These are phyloP conservation scores for Linnaemya tessellans DNA, from an alignment of 2,888 invertebrate species.

Conservation along the genomic window DNA sequence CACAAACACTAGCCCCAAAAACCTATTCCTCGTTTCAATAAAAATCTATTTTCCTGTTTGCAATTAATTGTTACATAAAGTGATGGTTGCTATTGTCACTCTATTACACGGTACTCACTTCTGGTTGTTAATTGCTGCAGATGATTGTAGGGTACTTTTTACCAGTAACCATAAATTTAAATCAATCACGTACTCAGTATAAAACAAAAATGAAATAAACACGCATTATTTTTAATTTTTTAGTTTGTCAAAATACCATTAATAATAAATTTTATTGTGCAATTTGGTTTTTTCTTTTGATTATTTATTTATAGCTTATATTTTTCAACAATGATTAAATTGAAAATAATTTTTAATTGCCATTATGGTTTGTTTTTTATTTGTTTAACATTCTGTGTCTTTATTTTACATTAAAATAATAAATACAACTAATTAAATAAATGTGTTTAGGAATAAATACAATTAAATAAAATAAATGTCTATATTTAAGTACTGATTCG, in stretches of 20 bases:
- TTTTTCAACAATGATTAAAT: slow-evolving; percentile 11
- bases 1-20: no score
- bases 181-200: slow-evolving; percentile 42
- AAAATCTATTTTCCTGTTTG: neutral
- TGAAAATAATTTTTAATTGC: slow-evolving; percentile 36
- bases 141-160: slow-evolving; percentile 5
- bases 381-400: slow-evolving; percentile 51
- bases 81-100: no score
- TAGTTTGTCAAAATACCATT: slow-evolving; percentile 55
- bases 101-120: no score
- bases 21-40: no score
- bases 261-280: slow-evolving; percentile 55
- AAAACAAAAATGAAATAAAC: slow-evolving; percentile 55
- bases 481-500: slow-evolving; percentile 21
- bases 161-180: slow-evolving; percentile 25
- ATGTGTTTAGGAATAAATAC: slow-evolving; percentile 31
- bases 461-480: slow-evolving; percentile 40
- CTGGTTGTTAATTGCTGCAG: neutral
- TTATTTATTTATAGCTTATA: slow-evolving; percentile 42
- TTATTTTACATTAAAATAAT: slow-evolving; percentile 60
- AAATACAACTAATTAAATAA: slow-evolving; percentile 65
- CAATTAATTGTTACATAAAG: no score
- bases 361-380: slow-evolving; percentile 35
- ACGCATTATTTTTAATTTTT: slow-evolving; percentile 60
- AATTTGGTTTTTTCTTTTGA: slow-evolving; percentile 23